Evolutionary conservation across 2,113 vertebrate genomes (phyloP).

Genomic region (Cephalophus harveyi): DNA sequence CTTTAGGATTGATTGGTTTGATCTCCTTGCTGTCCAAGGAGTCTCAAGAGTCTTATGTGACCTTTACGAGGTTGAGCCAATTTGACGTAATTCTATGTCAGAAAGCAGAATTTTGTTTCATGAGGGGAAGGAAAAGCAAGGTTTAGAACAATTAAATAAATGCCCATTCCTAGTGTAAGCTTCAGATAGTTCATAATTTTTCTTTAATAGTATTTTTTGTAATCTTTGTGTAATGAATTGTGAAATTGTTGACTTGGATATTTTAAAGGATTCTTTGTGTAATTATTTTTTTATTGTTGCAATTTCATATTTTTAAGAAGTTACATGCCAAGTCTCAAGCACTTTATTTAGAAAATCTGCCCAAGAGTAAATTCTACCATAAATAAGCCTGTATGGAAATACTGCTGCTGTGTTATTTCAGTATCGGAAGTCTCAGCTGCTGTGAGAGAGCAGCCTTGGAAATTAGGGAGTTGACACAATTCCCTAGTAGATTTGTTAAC

Average conservation of each 20-base stretch:
- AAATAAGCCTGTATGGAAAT: not conserved
- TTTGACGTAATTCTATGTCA: not conserved
- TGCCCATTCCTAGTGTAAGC: not conserved
- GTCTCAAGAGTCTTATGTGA: not conserved
- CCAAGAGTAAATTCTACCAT: not conserved
- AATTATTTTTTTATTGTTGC: not conserved
- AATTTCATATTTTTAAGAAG: not conserved
- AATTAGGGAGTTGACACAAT: not conserved
- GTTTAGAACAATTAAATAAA: not conserved
- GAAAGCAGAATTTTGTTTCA: not conserved
- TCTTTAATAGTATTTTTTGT: not conserved
- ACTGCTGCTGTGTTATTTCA: not conserved
- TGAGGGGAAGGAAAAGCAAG: not conserved
- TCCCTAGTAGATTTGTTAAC: not conserved
- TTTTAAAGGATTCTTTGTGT: not conserved
- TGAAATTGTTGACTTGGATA: not conserved
- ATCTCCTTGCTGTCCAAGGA: not conserved
- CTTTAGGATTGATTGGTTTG: not conserved
- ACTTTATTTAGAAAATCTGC: slow-evolving; percentile 30
- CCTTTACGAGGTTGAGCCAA: not conserved
- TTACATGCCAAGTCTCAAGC: not conserved
- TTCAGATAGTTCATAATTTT: not conserved
- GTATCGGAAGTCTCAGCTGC: not conserved
- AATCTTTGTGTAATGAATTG: not conserved
- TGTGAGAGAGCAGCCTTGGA: not conserved